Conservation (phyloP, 2,797 vertebrate genomes). For the Cheirogaleus major region DNA sequence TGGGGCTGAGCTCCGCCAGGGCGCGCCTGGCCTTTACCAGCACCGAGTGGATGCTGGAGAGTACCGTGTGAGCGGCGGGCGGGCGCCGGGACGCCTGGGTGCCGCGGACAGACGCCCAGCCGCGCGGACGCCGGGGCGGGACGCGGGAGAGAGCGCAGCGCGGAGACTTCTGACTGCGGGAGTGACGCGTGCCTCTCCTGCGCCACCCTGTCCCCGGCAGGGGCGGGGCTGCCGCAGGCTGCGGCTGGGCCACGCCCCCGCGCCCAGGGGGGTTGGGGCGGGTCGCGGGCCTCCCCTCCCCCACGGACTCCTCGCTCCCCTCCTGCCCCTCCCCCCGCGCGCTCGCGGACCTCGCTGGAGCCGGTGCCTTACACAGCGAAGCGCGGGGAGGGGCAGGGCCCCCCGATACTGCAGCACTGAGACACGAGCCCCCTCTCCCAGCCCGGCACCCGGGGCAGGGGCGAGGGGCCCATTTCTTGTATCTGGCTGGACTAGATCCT, state of each 20-base stretch:
- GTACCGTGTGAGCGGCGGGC: constrained; percentile 91
- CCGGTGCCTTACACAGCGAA: constrained; percentile 83
- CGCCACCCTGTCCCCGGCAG: not conserved
- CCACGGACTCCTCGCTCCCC: constrained; percentile 13
- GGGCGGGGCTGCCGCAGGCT: not conserved
- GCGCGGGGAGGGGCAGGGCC: constrained; percentile 79
- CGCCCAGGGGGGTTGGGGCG: not conserved
- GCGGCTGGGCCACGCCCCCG: not conserved
- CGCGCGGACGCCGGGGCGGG: not conserved
- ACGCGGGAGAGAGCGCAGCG: not conserved
- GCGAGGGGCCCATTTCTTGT: constrained; percentile 90
- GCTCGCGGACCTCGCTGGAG: constrained; percentile 79
- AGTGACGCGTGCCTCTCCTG: not conserved
- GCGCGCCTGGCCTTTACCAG: constrained; percentile 94
- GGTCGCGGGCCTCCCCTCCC: not conserved
- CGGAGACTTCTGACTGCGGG: not conserved
- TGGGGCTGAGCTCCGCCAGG: constrained; percentile 86
- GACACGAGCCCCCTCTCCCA: constrained; percentile 76
- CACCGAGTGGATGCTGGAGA: constrained; percentile 99
- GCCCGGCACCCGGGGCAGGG: constrained; percentile 69
- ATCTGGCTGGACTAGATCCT: constrained; percentile 99
- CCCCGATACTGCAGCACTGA: constrained; percentile 80
- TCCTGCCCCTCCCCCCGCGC: constrained; percentile 67
- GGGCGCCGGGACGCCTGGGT: constrained; percentile 34
- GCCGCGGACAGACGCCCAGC: not conserved